Conservation (phyloP, 2,888 invertebrate species). For the Tachina fera region DNA sequence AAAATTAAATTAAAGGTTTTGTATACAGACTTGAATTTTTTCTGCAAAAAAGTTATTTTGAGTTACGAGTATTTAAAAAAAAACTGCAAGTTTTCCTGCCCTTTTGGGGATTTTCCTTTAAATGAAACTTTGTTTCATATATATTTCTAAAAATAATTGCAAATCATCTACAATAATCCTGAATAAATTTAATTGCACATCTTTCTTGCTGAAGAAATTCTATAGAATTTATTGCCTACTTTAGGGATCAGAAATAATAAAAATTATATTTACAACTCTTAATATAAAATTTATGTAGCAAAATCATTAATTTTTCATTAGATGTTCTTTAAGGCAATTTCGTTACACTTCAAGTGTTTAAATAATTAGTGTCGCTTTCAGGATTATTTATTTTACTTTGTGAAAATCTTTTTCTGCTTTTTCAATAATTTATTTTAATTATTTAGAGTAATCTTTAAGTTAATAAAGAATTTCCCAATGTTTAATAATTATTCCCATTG, state of each 20-base stretch:
- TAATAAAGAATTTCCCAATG: not conserved
- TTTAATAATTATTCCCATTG: not conserved
- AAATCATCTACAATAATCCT: too few species aligned
- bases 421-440: not conserved
- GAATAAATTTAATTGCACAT: too few species aligned
- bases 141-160: too few species aligned
- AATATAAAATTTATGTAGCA: not conserved
- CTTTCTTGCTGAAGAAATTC: too few species aligned
- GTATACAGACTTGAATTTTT: too few species aligned
- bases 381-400: not conserved
- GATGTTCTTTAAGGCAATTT: not conserved
- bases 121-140: too few species aligned
- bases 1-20: too few species aligned
- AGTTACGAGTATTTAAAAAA: too few species aligned
- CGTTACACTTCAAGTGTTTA: not conserved
- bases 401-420: not conserved
- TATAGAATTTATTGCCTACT: not conserved
- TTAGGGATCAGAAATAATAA: not conserved
- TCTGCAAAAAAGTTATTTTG: too few species aligned
- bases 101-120: too few species aligned
- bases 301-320: not conserved
- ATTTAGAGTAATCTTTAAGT: not conserved
- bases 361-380: not conserved
- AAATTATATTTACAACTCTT: not conserved
- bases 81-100: too few species aligned